These are phyloP conservation scores for Odocoileus virginianus DNA, from an alignment of 2,113 vertebrate genomes.

Conservation along the genomic window DNA sequence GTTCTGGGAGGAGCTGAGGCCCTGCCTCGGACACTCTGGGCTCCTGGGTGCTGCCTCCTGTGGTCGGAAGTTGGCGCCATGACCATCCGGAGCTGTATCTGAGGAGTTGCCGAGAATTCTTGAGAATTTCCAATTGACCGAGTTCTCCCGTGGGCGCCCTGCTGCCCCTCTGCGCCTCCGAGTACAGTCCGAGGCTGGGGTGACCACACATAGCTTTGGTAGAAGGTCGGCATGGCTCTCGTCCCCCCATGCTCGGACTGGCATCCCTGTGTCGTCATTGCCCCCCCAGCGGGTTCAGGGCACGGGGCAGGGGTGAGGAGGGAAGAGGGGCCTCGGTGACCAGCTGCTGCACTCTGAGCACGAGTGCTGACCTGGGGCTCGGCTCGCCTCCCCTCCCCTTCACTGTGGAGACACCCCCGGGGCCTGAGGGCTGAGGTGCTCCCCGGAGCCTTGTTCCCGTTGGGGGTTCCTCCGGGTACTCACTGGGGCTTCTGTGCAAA, in stretches of 20 bases:
- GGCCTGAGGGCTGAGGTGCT: not conserved
- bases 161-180: not conserved
- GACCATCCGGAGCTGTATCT: not conserved
- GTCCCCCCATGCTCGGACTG: not conserved
- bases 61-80: not conserved
- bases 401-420: not conserved
- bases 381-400: not conserved
- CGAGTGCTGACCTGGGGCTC: not conserved
- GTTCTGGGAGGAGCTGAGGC: accelerated
- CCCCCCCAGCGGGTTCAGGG: not conserved
- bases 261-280: not conserved
- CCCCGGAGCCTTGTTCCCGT: accelerated
- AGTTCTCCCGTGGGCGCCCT: not conserved
- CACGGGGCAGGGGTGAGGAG: not conserved
- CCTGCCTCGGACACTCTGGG: not conserved
- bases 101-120: not conserved
- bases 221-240: not conserved
- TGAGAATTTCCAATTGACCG: not conserved
- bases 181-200: not conserved
- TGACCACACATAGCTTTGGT: not conserved
- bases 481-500: not conserved
- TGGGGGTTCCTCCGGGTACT: not conserved
- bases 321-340: not conserved
- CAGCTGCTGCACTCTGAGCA: not conserved
- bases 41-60: not conserved